These are phyloP conservation scores for Bovichtus variegatus DNA, from an alignment of 2,797 vertebrate species.

Conservation along the genomic window DNA sequence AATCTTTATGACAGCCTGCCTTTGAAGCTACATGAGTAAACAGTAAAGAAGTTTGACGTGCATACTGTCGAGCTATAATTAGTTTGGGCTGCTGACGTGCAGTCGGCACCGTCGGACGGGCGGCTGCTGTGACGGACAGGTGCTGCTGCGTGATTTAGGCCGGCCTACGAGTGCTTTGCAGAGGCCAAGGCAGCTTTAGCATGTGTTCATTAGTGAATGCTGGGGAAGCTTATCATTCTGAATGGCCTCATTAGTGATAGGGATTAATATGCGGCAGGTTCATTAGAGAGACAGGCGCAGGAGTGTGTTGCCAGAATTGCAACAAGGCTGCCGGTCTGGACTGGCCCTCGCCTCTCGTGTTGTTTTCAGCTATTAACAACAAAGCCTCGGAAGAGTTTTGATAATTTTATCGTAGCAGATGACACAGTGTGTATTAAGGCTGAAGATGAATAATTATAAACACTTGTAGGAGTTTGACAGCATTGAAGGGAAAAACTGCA, in stretches of 20 bases:
- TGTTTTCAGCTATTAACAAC: constrained; percentile 49
- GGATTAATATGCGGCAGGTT: constrained; percentile 82
- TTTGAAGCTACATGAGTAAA: neutral
- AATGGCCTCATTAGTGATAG: constrained; percentile 83
- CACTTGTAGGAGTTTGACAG: constrained; percentile 33
- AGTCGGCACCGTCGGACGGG: constrained; percentile 11
- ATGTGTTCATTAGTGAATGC: constrained; percentile 81
- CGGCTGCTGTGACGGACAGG: constrained; percentile 59
- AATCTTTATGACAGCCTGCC: neutral
- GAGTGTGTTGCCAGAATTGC: constrained; percentile 71
- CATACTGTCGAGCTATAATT: neutral
- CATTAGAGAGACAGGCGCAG: constrained; percentile 78
- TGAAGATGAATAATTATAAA: constrained; percentile 20
- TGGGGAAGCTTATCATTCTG: constrained; percentile 81
- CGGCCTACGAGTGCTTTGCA: constrained; percentile 44
- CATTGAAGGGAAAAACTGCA: neutral
- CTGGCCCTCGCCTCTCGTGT: constrained; percentile 44
- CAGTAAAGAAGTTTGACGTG: neutral
- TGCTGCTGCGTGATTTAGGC: constrained; percentile 51
- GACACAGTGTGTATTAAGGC: constrained; percentile 24
- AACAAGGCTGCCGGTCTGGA: constrained; percentile 61
- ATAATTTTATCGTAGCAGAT: constrained; percentile 22
- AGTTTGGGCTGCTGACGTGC: constrained; percentile 1
- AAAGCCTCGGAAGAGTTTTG: constrained; percentile 31
- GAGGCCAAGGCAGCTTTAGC: constrained; percentile 71